A percentile compares a stretch with the other conserved stretches of the same genome.
Conservation (phyloP, 2,888 invertebrate species). For the Gerris lacustris region DNA sequence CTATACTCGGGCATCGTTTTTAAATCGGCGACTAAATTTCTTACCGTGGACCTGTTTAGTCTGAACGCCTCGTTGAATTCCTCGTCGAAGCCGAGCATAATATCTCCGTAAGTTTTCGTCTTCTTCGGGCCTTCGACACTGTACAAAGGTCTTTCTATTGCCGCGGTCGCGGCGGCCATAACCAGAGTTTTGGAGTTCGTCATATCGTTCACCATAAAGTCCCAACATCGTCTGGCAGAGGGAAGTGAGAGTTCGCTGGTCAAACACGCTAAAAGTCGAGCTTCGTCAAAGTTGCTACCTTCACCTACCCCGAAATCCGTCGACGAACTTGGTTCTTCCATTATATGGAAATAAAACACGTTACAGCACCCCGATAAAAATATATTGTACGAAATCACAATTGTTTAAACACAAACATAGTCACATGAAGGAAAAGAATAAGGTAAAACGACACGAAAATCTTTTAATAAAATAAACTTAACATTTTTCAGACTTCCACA, state of each 20-base stretch:
- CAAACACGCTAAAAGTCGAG: background rate
- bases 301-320: background rate
- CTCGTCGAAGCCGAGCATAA: background rate
- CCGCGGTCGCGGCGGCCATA: background rate
- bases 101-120: background rate
- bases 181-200: background rate
- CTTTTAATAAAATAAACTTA: too few relatives aligned
- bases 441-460: too few relatives aligned
- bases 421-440: too few relatives aligned
- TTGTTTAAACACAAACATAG: too few relatives aligned
- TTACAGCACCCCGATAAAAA: too few relatives aligned
- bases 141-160: background rate
- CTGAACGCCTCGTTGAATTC: background rate
- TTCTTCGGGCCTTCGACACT: background rate
- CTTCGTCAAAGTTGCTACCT: background rate
- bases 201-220: background rate
- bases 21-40: background rate
- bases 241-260: background rate
- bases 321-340: background rate
- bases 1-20: background rate
- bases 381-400: too few relatives aligned
- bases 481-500: too few relatives aligned
- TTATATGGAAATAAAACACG: background rate
- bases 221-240: background rate
- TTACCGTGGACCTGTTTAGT: slow-evolving; percentile 5